These are phyloP conservation scores for Coelopa pilipes DNA, from an alignment of 2,888 invertebrate species.

Conservation along the genomic window DNA sequence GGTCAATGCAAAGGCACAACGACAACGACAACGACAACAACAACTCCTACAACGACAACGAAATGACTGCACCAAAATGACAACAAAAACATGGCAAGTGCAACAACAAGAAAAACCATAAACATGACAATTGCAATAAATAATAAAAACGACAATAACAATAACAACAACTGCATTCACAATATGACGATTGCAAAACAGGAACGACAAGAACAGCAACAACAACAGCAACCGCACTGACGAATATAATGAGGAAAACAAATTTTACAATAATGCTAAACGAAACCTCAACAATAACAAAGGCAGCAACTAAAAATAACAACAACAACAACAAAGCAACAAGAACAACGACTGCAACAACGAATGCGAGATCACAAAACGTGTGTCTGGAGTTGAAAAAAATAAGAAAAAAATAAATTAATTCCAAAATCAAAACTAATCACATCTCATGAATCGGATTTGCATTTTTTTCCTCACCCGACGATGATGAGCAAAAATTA, in stretches of 20 bases:
- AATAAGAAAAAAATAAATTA: no score
- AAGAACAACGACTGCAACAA: neutral
- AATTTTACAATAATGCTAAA: no score
- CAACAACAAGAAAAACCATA: neutral
- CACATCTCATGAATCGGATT: no score
- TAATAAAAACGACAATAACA: no score
- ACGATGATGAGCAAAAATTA: neutral
- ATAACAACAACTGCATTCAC: no score
- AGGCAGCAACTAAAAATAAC: neutral
- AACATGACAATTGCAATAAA: neutral
- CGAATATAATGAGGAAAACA: no score
- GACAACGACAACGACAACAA: neutral
- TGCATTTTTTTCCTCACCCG: no score
- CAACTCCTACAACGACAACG: neutral
- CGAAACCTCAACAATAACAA: neutral
- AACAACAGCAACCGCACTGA: no score
- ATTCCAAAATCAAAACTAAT: no score
- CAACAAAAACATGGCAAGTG: neutral
- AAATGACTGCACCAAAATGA: no score
- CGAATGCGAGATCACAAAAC: neutral
- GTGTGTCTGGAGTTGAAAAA: neutral
- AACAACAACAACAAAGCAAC: constrained; percentile 1
- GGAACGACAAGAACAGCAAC: no score
- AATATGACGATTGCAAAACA: no score
- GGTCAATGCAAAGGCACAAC: neutral